phyloP scores from a whole-genome alignment of 1,140 invertebrate species.

The Proctacanthus coquilletti region DNA sequence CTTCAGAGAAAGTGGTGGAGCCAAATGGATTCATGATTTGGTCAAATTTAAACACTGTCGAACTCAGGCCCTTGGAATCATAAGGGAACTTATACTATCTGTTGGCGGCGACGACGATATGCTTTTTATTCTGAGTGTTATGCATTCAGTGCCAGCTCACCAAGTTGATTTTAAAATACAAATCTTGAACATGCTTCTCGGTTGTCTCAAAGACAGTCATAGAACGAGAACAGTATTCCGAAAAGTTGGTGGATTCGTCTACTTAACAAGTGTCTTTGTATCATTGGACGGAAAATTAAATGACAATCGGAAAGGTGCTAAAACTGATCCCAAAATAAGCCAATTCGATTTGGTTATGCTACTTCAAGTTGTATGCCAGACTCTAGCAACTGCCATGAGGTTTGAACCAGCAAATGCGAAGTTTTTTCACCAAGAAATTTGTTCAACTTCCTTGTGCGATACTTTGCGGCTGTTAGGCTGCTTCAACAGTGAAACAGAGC shows the following conservation, averaged over 20 bases:
- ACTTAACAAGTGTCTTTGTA: slow-evolving; percentile 89
- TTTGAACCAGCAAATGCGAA: slow-evolving; percentile 98
- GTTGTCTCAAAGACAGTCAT: slow-evolving; percentile 86
- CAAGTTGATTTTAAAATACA: slow-evolving; percentile 74
- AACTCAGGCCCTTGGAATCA: slow-evolving; percentile 59
- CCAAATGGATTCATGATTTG: slow-evolving; percentile 78
- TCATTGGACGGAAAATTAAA: slow-evolving; percentile 75
- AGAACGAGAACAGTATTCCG: slow-evolving; percentile 90
- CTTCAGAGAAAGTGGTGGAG: slow-evolving; percentile 83
- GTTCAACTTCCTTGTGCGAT: slow-evolving; percentile 81
- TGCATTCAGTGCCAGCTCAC: slow-evolving; percentile 71
- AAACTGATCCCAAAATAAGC: slow-evolving; percentile 24
- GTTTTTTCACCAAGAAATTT: slow-evolving; percentile 93
- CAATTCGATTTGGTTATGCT: slow-evolving; percentile 47
- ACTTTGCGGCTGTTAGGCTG: slow-evolving; percentile 82
- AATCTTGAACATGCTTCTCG: slow-evolving; percentile 76
- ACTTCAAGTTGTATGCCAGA: slow-evolving; percentile 85
- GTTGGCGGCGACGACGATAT: slow-evolving; percentile 91
- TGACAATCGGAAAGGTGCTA: slow-evolving; percentile 10
- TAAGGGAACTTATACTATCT: slow-evolving; percentile 76
- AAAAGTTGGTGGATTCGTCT: slow-evolving; percentile 95
- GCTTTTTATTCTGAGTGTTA: slow-evolving; percentile 74
- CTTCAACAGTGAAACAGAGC: slow-evolving; percentile 50
- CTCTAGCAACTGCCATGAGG: slow-evolving; percentile 91
- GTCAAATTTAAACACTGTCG: slow-evolving; percentile 74